Conservation (phyloP, 2,888 invertebrate genomes). For the Eulithis prunata region DNA sequence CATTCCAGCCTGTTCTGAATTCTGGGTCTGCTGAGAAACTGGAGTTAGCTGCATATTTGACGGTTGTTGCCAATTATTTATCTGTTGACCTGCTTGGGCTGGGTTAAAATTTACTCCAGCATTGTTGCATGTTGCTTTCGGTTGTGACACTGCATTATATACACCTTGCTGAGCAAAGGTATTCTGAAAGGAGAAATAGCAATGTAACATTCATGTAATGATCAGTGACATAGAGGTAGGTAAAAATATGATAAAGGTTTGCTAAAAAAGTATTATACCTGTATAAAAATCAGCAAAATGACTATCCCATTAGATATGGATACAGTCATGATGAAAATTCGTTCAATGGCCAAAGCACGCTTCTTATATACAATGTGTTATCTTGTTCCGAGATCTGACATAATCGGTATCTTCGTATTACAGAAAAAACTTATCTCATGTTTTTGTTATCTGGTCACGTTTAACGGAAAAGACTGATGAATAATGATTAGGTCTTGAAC, state of each 20-base stretch:
- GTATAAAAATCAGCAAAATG: slow-evolving; percentile 52
- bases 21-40: slow-evolving; percentile 29
- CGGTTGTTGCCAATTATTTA: slow-evolving; percentile 48
- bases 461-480: slow-evolving; percentile 42
- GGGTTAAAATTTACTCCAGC: slow-evolving; percentile 37
- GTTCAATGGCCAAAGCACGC: slow-evolving; percentile 47
- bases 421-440: slow-evolving; percentile 51
- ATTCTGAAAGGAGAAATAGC: slow-evolving; percentile 31
- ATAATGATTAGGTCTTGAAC: slow-evolving; percentile 43
- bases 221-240: no score
- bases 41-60: slow-evolving; percentile 44
- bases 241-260: slow-evolving; percentile 12
- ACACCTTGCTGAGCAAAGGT: slow-evolving; percentile 29
- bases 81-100: slow-evolving; percentile 36
- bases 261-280: slow-evolving; percentile 40
- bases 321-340: slow-evolving; percentile 64
- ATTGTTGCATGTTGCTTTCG: slow-evolving; percentile 22
- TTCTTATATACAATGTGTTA: slow-evolving; percentile 64
- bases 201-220: slow-evolving; percentile 9
- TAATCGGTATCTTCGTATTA: slow-evolving; percentile 48
- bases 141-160: slow-evolving; percentile 23
- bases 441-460: slow-evolving; percentile 54
- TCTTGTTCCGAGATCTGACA: slow-evolving; percentile 51
- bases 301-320: slow-evolving; percentile 53
- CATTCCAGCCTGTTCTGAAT: slow-evolving; percentile 35